A percentile compares a stretch with the other conserved stretches of the same genome.
phyloP scores from a whole-genome alignment of 1,140 invertebrate species.

The Apis dorsata region DNA sequence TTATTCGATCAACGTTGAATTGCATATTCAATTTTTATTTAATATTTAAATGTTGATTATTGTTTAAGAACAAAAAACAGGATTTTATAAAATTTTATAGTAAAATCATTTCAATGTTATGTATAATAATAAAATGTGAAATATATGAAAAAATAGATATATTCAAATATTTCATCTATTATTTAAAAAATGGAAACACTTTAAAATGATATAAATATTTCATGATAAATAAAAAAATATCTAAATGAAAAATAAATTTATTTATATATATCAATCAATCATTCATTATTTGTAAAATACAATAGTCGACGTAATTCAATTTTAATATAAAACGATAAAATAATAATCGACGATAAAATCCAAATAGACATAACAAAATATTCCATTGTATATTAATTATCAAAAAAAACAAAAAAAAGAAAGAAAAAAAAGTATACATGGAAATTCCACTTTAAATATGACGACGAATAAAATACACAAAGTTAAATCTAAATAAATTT shows the following conservation, averaged over 20 bases:
- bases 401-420: no score
- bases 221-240: neutral
- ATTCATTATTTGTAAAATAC: neutral
- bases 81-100: no score
- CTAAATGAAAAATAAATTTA: neutral
- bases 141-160: no score
- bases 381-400: no score
- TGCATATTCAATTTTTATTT: neutral
- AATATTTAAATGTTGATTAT: neutral
- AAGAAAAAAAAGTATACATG: no score
- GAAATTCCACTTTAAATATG: neutral
- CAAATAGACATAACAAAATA: neutral
- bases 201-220: neutral
- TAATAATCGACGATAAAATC: neutral
- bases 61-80: neutral
- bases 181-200: neutral
- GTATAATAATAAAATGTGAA: no score
- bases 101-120: no score
- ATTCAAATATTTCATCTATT: neutral
- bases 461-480: neutral
- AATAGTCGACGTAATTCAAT: neutral
- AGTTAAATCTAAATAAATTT: conserved; percentile 5
- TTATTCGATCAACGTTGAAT: neutral
- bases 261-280: neutral
- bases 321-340: neutral